A percentile compares a stretch with the other conserved stretches of the same genome.
Conservation (phyloP, 2,888 invertebrate species). For the Eilema griseolum region DNA sequence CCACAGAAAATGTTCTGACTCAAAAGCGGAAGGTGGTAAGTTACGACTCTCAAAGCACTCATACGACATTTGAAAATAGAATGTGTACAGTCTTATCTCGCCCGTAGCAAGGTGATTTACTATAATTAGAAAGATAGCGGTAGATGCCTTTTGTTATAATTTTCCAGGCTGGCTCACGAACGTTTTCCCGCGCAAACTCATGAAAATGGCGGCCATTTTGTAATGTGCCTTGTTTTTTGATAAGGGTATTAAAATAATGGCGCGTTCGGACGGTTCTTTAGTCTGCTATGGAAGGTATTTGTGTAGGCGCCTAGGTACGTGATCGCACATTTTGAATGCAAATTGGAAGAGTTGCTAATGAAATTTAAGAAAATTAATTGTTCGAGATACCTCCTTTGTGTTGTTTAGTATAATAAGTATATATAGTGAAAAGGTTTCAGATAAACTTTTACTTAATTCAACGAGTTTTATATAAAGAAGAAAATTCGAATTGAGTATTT, state of each 20-base stretch:
- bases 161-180: slow-evolving; percentile 84
- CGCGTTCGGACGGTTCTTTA: slow-evolving; percentile 79
- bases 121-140: slow-evolving; percentile 88
- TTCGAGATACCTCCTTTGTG: slow-evolving; percentile 51
- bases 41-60: slow-evolving; percentile 59
- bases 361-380: slow-evolving; percentile 72
- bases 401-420: slow-evolving; percentile 44
- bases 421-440: slow-evolving; percentile 13
- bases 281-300: slow-evolving; percentile 73
- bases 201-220: slow-evolving; percentile 85
- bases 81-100: slow-evolving; percentile 81
- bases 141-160: slow-evolving; percentile 87
- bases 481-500: neutral
- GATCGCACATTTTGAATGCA: slow-evolving; percentile 82
- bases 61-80: slow-evolving; percentile 73
- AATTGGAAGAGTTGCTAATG: slow-evolving; percentile 80
- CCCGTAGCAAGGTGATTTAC: slow-evolving; percentile 86
- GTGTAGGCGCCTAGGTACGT: slow-evolving; percentile 76
- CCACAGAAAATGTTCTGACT: slow-evolving; percentile 57
- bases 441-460: slow-evolving; percentile 18
- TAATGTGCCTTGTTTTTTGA: slow-evolving; percentile 87
- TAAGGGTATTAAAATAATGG: slow-evolving; percentile 86
- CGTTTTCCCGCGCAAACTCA: slow-evolving; percentile 84
- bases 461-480: slow-evolving; percentile 6
- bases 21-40: slow-evolving; percentile 72